phyloP scores from a whole-genome alignment of 2,113 vertebrate genomes.

The Crocuta crocuta region DNA sequence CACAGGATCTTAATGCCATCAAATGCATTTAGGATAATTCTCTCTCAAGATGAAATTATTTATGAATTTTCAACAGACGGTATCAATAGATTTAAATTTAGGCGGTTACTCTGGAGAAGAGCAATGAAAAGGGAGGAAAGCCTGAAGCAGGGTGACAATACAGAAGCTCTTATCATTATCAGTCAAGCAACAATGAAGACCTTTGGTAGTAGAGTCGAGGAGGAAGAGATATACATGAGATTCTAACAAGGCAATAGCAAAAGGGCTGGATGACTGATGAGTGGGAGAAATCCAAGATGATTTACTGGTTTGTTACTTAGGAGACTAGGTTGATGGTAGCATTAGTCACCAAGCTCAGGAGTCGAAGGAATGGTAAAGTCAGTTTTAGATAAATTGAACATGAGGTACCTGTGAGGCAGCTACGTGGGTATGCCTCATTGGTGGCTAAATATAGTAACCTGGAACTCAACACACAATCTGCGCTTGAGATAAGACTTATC shows the following conservation, averaged over 20 bases:
- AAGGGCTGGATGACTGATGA: not conserved
- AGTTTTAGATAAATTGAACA: not conserved
- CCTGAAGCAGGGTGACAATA: not conserved
- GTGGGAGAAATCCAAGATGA: not conserved
- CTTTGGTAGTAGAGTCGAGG: not conserved
- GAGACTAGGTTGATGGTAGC: not conserved
- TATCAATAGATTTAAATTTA: not conserved
- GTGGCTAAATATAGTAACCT: not conserved
- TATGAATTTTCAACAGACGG: not conserved
- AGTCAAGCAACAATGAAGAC: not conserved
- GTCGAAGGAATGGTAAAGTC: not conserved
- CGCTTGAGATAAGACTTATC: not conserved
- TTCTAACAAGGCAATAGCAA: not conserved
- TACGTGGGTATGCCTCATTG: not conserved
- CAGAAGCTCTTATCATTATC: not conserved
- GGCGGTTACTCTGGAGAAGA: not conserved
- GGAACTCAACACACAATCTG: not conserved
- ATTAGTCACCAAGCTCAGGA: not conserved
- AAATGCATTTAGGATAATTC: not conserved
- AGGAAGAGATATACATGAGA: not conserved
- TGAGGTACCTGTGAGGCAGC: not conserved
- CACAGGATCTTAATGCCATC: not conserved
- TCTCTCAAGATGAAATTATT: conserved; percentile 7
- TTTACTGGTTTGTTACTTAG: not conserved
- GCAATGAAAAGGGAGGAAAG: not conserved